These are phyloP conservation scores for Diprion similis DNA, from an alignment of 1,140 invertebrate species.

Conservation along the genomic window DNA sequence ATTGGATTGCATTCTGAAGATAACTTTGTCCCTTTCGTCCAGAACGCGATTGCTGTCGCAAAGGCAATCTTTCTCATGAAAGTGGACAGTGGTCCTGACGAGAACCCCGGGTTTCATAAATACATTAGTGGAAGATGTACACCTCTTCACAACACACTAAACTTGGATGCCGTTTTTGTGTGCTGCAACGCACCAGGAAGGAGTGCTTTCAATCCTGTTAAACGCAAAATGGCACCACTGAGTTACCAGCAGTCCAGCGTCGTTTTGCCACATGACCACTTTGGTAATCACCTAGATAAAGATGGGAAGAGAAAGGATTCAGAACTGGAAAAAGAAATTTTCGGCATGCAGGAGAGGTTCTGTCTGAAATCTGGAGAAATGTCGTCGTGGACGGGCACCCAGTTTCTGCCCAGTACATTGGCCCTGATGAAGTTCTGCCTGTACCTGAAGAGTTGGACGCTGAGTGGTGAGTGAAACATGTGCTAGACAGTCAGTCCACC, in stretches of 20 bases:
- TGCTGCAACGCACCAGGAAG: conserved; percentile 54
- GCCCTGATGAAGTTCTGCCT: conserved; percentile 8
- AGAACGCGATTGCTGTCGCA: conserved; percentile 32
- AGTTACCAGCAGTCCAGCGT: conserved; percentile 48
- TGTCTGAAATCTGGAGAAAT: conserved; percentile 45
- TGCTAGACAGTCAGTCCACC: not conserved
- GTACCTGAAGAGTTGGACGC: not conserved
- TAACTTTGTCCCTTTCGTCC: conserved; percentile 34
- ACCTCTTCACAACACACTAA: conserved; percentile 40
- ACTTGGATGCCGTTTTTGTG: conserved; percentile 55
- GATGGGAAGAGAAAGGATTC: conserved; percentile 44
- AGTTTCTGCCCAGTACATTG: conserved; percentile 42
- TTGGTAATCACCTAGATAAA: conserved; percentile 50
- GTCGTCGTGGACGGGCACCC: conserved; percentile 43
- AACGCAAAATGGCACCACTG: conserved; percentile 50
- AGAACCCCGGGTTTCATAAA: conserved; percentile 52
- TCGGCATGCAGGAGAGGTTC: conserved; percentile 36
- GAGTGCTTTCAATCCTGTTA: conserved; percentile 45
- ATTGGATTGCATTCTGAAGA: conserved; percentile 35
- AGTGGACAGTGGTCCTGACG: conserved; percentile 51
- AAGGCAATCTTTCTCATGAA: conserved; percentile 53
- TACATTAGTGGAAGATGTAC: conserved; percentile 42
- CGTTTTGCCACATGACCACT: conserved; percentile 50
- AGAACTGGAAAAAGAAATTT: conserved; percentile 47
- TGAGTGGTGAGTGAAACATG: not conserved